Conservation (phyloP, 1,140 invertebrate species). For the Orussus abietinus region DNA sequence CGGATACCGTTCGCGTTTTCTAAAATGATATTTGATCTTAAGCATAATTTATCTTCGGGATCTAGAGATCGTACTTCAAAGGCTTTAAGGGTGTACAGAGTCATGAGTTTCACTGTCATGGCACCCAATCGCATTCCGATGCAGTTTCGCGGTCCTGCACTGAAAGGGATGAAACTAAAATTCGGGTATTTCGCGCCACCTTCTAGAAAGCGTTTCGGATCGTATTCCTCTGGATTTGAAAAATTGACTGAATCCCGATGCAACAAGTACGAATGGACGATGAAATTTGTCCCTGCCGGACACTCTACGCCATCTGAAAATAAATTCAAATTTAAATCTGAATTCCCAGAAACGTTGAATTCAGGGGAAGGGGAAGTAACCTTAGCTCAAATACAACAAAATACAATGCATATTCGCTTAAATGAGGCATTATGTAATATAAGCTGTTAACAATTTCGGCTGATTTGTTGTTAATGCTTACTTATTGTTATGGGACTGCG, state of each 20-base stretch:
- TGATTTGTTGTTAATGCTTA: constrained; percentile 19
- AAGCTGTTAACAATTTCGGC: background rate
- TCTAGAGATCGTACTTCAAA: constrained; percentile 50
- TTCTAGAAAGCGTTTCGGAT: constrained; percentile 61
- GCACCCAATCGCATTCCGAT: constrained; percentile 56
- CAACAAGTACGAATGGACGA: constrained; percentile 44
- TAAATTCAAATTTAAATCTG: constrained; percentile 8
- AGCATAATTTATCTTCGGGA: constrained; percentile 26
- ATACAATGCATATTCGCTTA: constrained; percentile 4
- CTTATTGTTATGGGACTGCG: constrained; percentile 40
- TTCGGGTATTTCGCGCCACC: constrained; percentile 43
- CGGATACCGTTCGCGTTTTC: constrained; percentile 33
- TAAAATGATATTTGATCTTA: constrained; percentile 34
- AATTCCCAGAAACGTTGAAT: background rate
- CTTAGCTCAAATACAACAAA: background rate
- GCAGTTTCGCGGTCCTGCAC: constrained; percentile 57
- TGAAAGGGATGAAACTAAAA: constrained; percentile 60
- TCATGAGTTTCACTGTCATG: constrained; percentile 58
- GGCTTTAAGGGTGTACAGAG: constrained; percentile 54
- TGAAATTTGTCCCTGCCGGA: no score
- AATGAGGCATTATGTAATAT: constrained; percentile 1
- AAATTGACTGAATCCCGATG: constrained; percentile 58
- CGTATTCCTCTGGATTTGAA: constrained; percentile 59
- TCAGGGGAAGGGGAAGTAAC: background rate
- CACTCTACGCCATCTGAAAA: constrained; percentile 8